Base-by-base conservation (phyloP, 2,797 vertebrate genomes). In the Alosa sapidissima region DNA sequence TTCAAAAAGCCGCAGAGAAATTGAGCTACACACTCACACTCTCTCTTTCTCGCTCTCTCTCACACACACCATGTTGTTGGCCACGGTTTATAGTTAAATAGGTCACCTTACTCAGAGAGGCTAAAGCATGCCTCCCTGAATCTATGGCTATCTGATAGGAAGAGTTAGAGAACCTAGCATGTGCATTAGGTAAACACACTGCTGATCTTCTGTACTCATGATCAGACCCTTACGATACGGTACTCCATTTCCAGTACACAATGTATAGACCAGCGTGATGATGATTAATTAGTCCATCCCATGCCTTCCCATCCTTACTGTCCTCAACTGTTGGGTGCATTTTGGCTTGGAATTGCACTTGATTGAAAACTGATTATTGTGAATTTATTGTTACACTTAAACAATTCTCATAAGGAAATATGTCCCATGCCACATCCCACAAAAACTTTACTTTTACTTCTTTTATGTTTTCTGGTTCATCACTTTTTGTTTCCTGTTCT, bases 1-100 rank as follows among this genome's bases (percentile, higher is more conserved):
- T 47, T 78, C 16, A 78, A 41, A 16, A 47, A 21, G 72, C 41
- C 19, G 7, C 13, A 47, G 72, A 78, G 72, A 19, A 78, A 78
- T 78, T 36, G 36, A 78, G 14, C 36, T 33, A 72, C 68, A 72
- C 81, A 82, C 52, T 58, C 81, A 82, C 81, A 82, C 81, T 55
- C 81, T 55, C 81, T 55, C 81, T 55, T 51, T 58, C 81, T 58
- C 81, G 58, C 81, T 45, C 81, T 60, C 54, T 60, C 54, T 60
- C 81, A 36, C 52, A 45, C 52, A 55, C 28, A 36, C 36, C 58
- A 81, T 13, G 7, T 5, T 58, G 24, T 60, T 60, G 58, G 58
- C 21, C 52, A 82, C 24, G n/a, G 47, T 49, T 78, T 78, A 78
- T 78, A 47, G 72, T 78, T 47, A 78, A 78, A 78, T 78, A 78